Percentiles rank a stretch among this genome's conserved stretches.
Evolutionary conservation across 2,888 invertebrate genomes (phyloP).

Genomic region (Microctonus brassicae): DNA sequence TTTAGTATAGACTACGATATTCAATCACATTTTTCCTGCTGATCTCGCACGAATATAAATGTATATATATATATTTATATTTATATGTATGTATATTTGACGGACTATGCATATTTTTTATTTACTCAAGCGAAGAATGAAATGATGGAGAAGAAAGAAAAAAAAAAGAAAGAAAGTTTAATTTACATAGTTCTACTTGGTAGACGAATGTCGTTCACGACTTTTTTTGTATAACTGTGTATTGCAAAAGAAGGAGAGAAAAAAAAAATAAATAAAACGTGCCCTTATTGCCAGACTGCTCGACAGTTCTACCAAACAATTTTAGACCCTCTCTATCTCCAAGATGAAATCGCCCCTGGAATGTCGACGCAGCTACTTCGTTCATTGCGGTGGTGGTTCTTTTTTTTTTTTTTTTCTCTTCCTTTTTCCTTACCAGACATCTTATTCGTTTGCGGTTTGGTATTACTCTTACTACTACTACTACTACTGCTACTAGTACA

Average conservation of each 20-base stretch:
- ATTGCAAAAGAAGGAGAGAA: not conserved
- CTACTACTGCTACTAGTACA: no score
- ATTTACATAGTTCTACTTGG: not conserved
- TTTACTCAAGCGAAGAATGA: not conserved
- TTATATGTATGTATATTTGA: not conserved
- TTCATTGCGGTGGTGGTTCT: slow-evolving; percentile 21
- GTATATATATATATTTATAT: not conserved
- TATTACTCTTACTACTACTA: no score
- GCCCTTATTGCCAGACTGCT: not conserved
- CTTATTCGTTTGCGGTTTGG: not conserved
- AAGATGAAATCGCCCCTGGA: slow-evolving; percentile 31
- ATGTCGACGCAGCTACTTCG: slow-evolving; percentile 27
- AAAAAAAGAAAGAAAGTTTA: not conserved
- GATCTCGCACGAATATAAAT: not conserved
- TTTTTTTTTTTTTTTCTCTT: slow-evolving; percentile 20
- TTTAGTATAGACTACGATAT: not conserved
- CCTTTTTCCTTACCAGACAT: not conserved
- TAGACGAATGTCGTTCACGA: not conserved
- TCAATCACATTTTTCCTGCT: not conserved
- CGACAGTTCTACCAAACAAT: slow-evolving; percentile 7
- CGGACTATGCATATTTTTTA: not conserved
- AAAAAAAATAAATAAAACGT: not conserved
- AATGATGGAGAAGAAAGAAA: not conserved
- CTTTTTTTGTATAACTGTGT: not conserved
- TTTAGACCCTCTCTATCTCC: slow-evolving; percentile 13